Evolutionary conservation across 1,140 invertebrate genomes (phyloP), one percentile per base, ranked within the genome.

Genomic region (Harlomillsia oculata): DNA sequence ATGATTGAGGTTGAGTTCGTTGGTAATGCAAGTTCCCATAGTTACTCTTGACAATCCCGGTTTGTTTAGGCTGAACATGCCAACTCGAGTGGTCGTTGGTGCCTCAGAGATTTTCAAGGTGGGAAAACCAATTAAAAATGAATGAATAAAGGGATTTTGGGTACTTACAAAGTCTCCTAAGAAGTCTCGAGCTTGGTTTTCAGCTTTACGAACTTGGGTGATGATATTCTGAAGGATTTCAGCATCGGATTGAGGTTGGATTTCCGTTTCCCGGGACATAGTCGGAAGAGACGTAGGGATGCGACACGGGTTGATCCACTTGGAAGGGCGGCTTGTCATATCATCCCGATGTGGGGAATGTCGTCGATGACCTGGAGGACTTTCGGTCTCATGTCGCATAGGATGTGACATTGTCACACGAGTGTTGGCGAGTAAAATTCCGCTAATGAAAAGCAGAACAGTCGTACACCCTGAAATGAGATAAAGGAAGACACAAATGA

Each of bases 291-390:
- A 26, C 9, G 44, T 28, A 2, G 59, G 56, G 26, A 65, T 62
- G 21, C 63, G 18, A 41, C 63, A 65, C 4, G 63, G 63, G 34
- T 65, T 65, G 9, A 65, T 49, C 59, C 59, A 65, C 18, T 65
- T 65, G 28, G 40, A 45, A n/a, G 60, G 56, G 11, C 37, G 40
- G 30, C 34, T 50, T 18, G 48, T 37, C 44, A 55, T 28, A 45
- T 57, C 36, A 23, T 51, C 29, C 14, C 49, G 56, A 34, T 54
- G 43, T 21, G 43, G 53, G 40, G 45, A 51, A 34, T 50, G 52
- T 37, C 46, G 30, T 43, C 53, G 43, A 32, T 44, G 32, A 53
- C 20, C 49, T 52, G 18, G n/a, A n/a, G n/a, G n/a, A n/a, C 14
- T 5, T 40, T 13, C 23, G 9, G 30, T 5, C 9, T 20, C 32